Percentiles rank a stretch among this genome's conserved stretches.
Conservation (phyloP, 2,113 vertebrate genomes). For the Neodon shergylaensis region DNA sequence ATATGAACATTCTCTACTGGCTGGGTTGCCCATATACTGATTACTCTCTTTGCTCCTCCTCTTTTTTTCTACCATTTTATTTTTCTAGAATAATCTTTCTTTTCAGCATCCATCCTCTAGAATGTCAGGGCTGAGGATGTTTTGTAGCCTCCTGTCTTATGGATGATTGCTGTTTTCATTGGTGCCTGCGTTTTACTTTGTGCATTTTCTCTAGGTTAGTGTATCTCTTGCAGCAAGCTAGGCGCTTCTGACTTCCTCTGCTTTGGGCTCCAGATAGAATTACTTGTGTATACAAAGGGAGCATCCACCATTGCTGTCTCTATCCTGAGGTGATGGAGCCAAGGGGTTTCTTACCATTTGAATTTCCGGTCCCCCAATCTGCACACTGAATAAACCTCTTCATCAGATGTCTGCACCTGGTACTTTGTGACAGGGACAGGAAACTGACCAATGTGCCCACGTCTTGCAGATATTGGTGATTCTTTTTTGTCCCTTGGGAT, state of each 20-base stretch:
- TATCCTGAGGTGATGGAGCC: background rate
- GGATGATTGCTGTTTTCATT: background rate
- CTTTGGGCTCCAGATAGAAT: too few relatives aligned
- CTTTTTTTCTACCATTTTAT: background rate
- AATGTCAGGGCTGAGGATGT: background rate
- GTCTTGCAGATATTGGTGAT: background rate
- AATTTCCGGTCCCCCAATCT: too few relatives aligned
- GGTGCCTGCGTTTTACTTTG: background rate
- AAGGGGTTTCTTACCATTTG: background rate
- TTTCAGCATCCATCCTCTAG: background rate
- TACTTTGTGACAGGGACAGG: background rate
- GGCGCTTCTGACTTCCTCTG: too few relatives aligned
- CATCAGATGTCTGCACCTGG: background rate
- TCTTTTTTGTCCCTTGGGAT: background rate
- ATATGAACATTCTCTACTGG: background rate
- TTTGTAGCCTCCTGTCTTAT: background rate
- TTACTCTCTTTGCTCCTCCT: background rate
- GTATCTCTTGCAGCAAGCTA: background rate
- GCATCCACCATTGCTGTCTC: too few relatives aligned
- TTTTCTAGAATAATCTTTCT: background rate
- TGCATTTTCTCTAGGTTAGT: background rate
- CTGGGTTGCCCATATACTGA: background rate
- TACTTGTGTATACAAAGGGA: background rate
- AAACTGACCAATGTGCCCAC: background rate
- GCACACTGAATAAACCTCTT: background rate